phyloP scores from a whole-genome alignment of 2,797 vertebrate species.

The Macrochelys suwanniensis region DNA sequence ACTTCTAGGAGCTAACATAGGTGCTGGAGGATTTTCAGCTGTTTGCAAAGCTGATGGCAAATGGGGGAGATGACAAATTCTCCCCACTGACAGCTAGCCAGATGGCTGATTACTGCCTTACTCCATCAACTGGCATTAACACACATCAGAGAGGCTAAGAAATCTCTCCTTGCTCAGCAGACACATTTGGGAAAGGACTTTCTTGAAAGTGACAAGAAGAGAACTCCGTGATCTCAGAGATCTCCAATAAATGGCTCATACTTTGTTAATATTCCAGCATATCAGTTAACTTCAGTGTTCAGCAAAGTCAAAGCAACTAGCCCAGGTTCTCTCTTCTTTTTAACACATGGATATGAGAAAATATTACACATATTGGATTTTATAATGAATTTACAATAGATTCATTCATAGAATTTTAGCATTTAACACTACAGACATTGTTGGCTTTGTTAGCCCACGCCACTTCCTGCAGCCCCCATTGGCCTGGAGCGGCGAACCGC shows the following conservation, averaged over 20 bases:
- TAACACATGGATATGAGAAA: background rate
- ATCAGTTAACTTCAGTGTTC: background rate
- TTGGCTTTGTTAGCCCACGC: background rate
- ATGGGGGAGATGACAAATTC: background rate
- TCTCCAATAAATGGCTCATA: accelerated
- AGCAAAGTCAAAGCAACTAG: background rate
- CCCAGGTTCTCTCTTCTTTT: background rate
- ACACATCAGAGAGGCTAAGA: background rate
- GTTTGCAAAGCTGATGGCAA: background rate
- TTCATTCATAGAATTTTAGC: background rate
- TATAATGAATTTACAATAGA: background rate
- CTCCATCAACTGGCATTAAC: background rate
- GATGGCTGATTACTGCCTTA: background rate
- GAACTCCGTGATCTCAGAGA: background rate
- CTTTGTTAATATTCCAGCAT: background rate
- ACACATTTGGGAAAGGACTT: background rate
- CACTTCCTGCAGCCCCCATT: too few species aligned
- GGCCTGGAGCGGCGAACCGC: too few species aligned
- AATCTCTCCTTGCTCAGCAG: background rate
- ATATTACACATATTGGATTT: background rate
- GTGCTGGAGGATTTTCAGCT: background rate
- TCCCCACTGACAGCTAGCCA: background rate
- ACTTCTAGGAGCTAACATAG: background rate
- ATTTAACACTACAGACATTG: background rate
- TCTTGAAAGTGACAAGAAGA: background rate